Percentiles rank a stretch among this genome's conserved stretches.
phyloP scores from a whole-genome alignment of 2,113 vertebrate genomes.

The Piliocolobus tephrosceles region DNA sequence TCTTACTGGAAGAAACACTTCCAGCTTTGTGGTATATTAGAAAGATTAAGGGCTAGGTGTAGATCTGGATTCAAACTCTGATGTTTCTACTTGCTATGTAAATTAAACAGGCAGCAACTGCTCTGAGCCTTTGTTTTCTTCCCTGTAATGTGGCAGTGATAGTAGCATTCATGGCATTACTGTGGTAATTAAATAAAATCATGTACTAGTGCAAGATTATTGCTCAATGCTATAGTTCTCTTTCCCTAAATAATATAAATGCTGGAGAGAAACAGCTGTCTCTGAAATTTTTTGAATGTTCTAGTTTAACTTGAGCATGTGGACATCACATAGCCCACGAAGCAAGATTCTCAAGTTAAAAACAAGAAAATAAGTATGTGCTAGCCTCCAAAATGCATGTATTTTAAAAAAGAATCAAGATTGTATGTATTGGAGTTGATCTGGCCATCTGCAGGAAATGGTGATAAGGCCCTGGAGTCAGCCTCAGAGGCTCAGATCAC shows the following conservation, averaged over 20 bases:
- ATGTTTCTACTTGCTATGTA: not conserved
- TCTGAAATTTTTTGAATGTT: not conserved
- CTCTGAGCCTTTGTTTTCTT: not conserved
- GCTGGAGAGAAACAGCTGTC: not conserved
- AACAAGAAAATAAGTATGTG: not conserved
- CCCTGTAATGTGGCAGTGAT: not conserved
- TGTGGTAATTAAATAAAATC: not conserved
- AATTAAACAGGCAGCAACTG: not conserved
- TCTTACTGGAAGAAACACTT: not conserved
- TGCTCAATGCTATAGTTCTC: not conserved
- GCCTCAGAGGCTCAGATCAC: not conserved
- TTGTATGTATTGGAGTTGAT: not conserved
- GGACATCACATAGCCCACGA: not conserved
- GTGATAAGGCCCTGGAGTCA: not conserved
- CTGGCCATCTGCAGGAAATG: not conserved
- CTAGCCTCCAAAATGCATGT: not conserved
- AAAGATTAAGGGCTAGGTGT: not conserved
- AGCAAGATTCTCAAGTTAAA: conserved; percentile 12
- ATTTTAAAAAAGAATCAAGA: not conserved
- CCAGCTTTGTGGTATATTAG: not conserved
- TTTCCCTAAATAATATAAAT: not conserved
- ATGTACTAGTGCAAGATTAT: not conserved
- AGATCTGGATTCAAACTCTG: not conserved
- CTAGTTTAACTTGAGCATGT: not conserved
- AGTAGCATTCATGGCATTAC: not conserved